Conservation (phyloP, 2,797 vertebrate species). For the Heterohyrax brucei region DNA sequence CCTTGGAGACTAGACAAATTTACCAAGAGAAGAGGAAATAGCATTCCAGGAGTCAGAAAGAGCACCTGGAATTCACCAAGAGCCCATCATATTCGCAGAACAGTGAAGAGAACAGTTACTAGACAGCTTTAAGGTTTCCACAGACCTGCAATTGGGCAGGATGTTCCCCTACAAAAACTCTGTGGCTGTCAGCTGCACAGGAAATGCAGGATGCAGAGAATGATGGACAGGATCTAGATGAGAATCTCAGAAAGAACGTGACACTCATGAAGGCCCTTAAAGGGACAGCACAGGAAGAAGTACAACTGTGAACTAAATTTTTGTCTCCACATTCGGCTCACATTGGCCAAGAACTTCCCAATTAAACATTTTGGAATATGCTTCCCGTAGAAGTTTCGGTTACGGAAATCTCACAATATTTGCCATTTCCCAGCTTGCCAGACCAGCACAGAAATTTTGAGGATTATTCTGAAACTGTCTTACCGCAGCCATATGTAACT, state of each 20-base stretch:
- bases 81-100: background rate
- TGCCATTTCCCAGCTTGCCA: background rate
- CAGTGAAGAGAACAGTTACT: background rate
- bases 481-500: background rate
- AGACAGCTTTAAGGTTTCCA: background rate
- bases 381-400: background rate
- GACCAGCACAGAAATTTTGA: background rate
- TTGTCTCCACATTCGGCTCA: background rate
- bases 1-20: background rate
- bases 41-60: background rate
- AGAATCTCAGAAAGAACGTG: rapidly evolving
- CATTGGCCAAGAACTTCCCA: background rate
- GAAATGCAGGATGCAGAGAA: too few species aligned
- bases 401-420: background rate
- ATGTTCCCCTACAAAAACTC: background rate
- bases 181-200: background rate
- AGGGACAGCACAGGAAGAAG: rapidly evolving
- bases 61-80: background rate
- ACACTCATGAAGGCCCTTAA: background rate
- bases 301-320: background rate
- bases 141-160: background rate
- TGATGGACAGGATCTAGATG: background rate
- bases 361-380: background rate
- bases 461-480: background rate
- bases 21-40: background rate